A percentile compares a stretch with the other conserved stretches of the same genome.
These are phyloP conservation scores for Paramormyrops hopkinsi DNA, from an alignment of 2,797 vertebrate genomes.

Conservation along the genomic window DNA sequence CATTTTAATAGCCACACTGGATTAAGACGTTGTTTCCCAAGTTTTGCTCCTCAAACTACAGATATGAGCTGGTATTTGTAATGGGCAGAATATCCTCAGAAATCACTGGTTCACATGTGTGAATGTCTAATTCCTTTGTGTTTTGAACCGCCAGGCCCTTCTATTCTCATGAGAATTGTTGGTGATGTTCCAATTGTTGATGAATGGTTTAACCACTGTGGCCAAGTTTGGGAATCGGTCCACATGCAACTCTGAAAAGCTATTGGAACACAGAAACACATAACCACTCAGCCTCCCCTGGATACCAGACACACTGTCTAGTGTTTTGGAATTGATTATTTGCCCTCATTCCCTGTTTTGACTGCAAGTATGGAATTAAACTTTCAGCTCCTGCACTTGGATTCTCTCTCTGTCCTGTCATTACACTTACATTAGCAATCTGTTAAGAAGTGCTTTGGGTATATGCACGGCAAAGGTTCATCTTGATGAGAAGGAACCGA, in stretches of 20 bases:
- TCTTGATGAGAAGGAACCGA: not conserved
- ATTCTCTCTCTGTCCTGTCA: not conserved
- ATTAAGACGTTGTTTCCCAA: not conserved
- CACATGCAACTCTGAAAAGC: not conserved
- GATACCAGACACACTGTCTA: not conserved
- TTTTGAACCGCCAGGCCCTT: not conserved
- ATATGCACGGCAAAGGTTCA: not conserved
- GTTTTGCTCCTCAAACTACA: not conserved
- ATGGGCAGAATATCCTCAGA: not conserved
- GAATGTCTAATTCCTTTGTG: not conserved
- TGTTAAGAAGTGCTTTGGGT: not conserved
- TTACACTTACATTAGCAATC: not conserved
- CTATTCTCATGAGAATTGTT: not conserved
- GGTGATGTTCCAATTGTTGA: not conserved
- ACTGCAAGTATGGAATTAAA: not conserved
- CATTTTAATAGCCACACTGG: not conserved
- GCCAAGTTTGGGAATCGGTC: not conserved
- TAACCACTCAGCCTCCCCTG: not conserved
- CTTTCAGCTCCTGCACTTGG: not conserved
- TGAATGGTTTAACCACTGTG: not conserved
- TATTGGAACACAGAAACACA: not conserved
- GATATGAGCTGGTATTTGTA: not conserved
- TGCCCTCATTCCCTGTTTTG: not conserved
- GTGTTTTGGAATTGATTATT: not conserved
- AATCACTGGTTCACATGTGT: not conserved